phyloP scores from a whole-genome alignment of 1,140 invertebrate genomes.

The Tetramorium alpestre region DNA sequence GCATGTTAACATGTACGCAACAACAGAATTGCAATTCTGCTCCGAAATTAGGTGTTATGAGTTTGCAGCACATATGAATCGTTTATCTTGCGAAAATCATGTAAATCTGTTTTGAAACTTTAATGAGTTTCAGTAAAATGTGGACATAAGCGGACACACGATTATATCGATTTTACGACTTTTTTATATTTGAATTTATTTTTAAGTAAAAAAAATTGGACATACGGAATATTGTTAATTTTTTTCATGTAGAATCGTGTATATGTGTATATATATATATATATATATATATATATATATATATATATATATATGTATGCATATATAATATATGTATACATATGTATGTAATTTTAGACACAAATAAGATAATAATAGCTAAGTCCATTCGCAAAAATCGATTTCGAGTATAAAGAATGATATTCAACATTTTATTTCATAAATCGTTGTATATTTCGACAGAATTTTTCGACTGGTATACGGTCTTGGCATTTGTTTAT shows the following conservation, averaged over 20 bases:
- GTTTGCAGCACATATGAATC: constrained; percentile 38
- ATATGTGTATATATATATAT: background rate
- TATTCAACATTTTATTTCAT: background rate
- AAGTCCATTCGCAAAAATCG: background rate
- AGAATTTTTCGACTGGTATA: background rate
- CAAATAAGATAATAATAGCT: background rate
- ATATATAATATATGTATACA: too few species aligned
- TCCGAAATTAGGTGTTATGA: constrained; percentile 8
- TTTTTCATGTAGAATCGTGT: background rate
- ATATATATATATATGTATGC: too few species aligned
- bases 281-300: background rate
- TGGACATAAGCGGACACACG: background rate
- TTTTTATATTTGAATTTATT: background rate
- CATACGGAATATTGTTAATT: background rate
- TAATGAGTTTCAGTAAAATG: constrained; percentile 27
- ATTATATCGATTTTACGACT: background rate
- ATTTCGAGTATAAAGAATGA: background rate
- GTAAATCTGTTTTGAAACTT: constrained; percentile 42
- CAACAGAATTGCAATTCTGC: constrained; percentile 46
- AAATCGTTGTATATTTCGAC: background rate
- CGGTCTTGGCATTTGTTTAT: background rate
- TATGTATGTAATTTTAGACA: background rate
- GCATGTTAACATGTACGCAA: constrained; percentile 42
- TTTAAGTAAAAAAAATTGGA: background rate
- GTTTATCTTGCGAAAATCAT: constrained; percentile 48